Percentiles rank a stretch among this genome's conserved stretches.
These are phyloP conservation scores for Lithophane ornitopus DNA, from an alignment of 2,888 invertebrate species.

Conservation along the genomic window DNA sequence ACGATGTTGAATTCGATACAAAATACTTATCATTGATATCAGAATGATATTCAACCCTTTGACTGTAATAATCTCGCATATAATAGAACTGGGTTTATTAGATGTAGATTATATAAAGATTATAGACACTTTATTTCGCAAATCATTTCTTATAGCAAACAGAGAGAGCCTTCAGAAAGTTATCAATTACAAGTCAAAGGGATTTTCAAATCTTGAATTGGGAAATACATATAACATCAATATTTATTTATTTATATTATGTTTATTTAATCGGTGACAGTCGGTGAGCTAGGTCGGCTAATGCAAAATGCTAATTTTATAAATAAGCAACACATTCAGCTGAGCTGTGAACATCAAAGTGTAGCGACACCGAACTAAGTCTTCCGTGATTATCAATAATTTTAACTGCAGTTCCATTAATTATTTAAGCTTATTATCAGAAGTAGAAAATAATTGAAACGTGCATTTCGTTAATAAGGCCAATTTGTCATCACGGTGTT, in stretches of 20 bases:
- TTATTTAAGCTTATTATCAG: constrained; percentile 43
- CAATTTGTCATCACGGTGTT: constrained; percentile 47
- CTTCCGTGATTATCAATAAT: constrained; percentile 31
- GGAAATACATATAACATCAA: constrained; percentile 39
- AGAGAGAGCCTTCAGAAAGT: neutral
- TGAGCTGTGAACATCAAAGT: constrained; percentile 29
- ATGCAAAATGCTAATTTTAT: constrained; percentile 17
- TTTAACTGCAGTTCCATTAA: constrained; percentile 38
- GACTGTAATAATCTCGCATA: constrained; percentile 11
- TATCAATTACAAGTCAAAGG: constrained; percentile 27
- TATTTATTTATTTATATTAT: constrained; percentile 27
- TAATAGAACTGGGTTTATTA: constrained; percentile 16
- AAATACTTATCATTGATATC: constrained; percentile 52
- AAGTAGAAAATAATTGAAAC: constrained; percentile 56
- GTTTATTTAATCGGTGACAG: constrained; percentile 34
- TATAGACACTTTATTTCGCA: constrained; percentile 5
- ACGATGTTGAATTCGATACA: constrained; percentile 43
- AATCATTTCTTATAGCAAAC: neutral
- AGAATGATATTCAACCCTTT: constrained; percentile 44
- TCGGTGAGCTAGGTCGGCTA: constrained; percentile 50
- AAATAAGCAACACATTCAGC: constrained; percentile 50
- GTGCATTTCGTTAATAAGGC: constrained; percentile 48
- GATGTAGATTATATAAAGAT: constrained; percentile 16
- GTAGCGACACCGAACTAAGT: constrained; percentile 52
- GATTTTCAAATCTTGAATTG: constrained; percentile 25